Conservation (phyloP, 2,888 invertebrate genomes). For the Subacronicta megacephala region DNA sequence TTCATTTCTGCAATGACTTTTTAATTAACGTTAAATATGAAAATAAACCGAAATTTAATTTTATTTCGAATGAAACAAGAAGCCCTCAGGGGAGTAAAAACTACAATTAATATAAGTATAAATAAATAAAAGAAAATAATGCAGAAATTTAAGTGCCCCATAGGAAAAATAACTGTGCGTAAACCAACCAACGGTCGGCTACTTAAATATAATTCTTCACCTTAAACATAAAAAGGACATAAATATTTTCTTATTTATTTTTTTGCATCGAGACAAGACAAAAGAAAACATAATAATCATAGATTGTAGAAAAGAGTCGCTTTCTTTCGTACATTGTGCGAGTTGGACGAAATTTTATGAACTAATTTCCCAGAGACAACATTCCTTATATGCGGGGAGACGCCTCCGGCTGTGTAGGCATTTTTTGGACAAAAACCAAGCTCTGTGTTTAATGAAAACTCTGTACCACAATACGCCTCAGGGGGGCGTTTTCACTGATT, state of each 20-base stretch:
- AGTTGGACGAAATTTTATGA: conserved; percentile 81
- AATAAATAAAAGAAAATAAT: conserved; percentile 27
- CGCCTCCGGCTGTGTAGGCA: conserved; percentile 79
- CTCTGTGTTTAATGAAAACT: conserved; percentile 87
- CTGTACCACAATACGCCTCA: conserved; percentile 83
- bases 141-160: conserved; percentile 21
- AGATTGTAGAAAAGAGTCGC: conserved; percentile 59
- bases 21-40: too few species aligned
- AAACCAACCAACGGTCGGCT: conserved; percentile 20
- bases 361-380: conserved; percentile 87
- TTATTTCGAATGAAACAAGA: not conserved
- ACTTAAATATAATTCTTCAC: conserved; percentile 38
- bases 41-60: too few species aligned
- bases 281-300: conserved; percentile 62
- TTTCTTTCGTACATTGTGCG: conserved; percentile 64
- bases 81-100: conserved; percentile 7
- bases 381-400: conserved; percentile 81
- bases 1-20: not conserved
- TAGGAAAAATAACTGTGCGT: conserved; percentile 34
- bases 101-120: conserved; percentile 23
- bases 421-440: conserved; percentile 82
- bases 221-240: conserved; percentile 33
- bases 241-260: conserved; percentile 50
- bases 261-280: conserved; percentile 43
- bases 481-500: conserved; percentile 85